Conservation (phyloP, 2,113 vertebrate species). For the Hyaena hyaena region DNA sequence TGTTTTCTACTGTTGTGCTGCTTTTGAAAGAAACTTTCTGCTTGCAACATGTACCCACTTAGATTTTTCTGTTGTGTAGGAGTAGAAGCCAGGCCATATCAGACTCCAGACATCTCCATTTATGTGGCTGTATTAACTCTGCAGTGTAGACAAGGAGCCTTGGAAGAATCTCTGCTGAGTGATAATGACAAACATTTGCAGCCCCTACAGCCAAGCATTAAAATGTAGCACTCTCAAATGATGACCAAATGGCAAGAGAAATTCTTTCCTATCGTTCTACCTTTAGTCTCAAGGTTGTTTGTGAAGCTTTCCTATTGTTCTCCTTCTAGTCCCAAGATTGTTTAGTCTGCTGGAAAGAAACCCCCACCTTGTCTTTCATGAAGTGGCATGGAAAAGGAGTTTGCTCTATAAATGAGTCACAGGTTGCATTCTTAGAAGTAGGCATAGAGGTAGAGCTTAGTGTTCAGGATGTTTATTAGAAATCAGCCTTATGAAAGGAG, state of each 20-base stretch:
- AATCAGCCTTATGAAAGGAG: background rate
- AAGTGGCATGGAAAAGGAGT: background rate
- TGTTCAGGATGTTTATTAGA: background rate
- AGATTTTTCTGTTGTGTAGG: background rate
- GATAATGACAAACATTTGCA: background rate
- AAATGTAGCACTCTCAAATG: background rate
- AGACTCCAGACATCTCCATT: background rate
- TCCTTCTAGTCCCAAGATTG: background rate
- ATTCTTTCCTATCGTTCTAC: background rate
- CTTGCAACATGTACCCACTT: background rate
- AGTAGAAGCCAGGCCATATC: background rate
- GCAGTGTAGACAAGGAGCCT: background rate
- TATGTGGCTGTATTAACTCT: background rate
- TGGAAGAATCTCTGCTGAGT: background rate
- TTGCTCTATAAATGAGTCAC: background rate
- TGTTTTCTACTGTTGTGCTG: background rate
- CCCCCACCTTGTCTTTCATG: background rate
- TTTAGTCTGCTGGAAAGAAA: background rate
- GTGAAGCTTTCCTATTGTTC: background rate
- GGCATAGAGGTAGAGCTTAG: background rate
- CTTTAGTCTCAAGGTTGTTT: background rate
- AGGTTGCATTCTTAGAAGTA: background rate
- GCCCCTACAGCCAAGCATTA: background rate
- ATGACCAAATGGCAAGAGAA: background rate
- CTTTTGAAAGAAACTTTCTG: constrained; percentile 7